These are phyloP conservation scores for Oncopodura yosiiana DNA, from an alignment of 1,140 invertebrate genomes.

Conservation along the genomic window DNA sequence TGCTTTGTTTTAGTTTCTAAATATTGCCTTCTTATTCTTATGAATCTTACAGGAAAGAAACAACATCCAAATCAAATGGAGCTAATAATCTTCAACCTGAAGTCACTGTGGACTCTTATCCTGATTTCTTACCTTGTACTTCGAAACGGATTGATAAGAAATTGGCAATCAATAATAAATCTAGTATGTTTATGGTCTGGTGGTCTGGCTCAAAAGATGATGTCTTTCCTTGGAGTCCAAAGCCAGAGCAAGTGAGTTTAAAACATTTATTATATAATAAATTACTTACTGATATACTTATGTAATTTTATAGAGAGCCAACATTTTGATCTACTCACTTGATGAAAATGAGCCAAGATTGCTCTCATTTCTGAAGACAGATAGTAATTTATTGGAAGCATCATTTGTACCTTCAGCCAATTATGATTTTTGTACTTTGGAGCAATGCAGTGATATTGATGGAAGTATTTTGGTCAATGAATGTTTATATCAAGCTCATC, in stretches of 20 bases:
- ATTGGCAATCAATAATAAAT: constrained; percentile 15
- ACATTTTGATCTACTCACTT: constrained; percentile 17
- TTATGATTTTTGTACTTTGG: constrained; percentile 3
- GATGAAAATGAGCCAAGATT: constrained; percentile 14
- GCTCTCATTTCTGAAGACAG: constrained; percentile 26
- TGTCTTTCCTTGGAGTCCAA: constrained; percentile 33
- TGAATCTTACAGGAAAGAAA: background rate
- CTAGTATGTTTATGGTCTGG: constrained; percentile 27
- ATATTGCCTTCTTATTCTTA: background rate
- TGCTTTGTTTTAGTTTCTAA: background rate
- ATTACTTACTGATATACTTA: no score
- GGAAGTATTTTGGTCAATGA: constrained; percentile 22
- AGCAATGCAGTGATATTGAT: constrained; percentile 8
- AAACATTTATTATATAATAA: no score
- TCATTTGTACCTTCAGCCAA: constrained; percentile 14
- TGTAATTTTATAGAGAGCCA: no score
- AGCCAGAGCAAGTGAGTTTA: constrained; percentile 28
- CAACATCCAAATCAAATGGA: no score
- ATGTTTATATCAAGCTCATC: constrained; percentile 12
- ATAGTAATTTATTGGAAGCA: constrained; percentile 19
- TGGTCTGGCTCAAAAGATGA: constrained; percentile 29
- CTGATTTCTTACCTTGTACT: constrained; percentile 13
- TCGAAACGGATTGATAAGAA: constrained; percentile 15
- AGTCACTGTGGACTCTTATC: constrained; percentile 20
- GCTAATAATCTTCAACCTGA: constrained; percentile 19